These are phyloP conservation scores for Hormiphora californensis DNA, from an alignment of 37 sponge, comb jelly and placozoan species.

Conservation along the genomic window DNA sequence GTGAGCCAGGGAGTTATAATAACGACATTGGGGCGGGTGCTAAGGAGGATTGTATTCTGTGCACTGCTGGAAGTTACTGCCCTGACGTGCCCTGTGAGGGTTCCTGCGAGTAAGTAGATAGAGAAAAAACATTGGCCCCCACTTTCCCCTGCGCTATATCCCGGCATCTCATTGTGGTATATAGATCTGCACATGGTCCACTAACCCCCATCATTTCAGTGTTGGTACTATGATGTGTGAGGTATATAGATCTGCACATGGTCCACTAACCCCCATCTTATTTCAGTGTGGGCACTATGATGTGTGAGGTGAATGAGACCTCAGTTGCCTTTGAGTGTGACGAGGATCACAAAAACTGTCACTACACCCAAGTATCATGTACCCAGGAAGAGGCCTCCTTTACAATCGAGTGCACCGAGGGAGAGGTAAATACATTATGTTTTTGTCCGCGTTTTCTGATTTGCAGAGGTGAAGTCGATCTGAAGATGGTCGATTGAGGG, in stretches of 20 bases:
- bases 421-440: no score
- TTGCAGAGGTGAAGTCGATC: no score
- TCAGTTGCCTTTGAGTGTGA: not conserved
- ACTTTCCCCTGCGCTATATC: no score
- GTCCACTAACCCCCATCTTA: no score
- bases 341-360: not conserved
- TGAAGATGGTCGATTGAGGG: no score
- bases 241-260: no score
- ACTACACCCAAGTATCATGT: not conserved
- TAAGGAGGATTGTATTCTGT: conserved; percentile 28
- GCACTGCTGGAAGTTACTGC: conserved; percentile 57
- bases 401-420: no score
- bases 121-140: no score
- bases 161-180: no score
- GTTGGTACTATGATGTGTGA: conserved; percentile 4
- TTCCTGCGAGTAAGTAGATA: not conserved
- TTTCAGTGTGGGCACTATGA: not conserved
- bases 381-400: not conserved
- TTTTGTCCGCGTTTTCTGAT: no score
- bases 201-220: not conserved
- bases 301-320: not conserved
- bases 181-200: no score
- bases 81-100: conserved; percentile 12
- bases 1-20: conserved; percentile 54
- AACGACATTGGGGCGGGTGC: not conserved